Base-by-base conservation (phyloP, 2,888 invertebrate genomes). In the Harpalus rufipes region DNA sequence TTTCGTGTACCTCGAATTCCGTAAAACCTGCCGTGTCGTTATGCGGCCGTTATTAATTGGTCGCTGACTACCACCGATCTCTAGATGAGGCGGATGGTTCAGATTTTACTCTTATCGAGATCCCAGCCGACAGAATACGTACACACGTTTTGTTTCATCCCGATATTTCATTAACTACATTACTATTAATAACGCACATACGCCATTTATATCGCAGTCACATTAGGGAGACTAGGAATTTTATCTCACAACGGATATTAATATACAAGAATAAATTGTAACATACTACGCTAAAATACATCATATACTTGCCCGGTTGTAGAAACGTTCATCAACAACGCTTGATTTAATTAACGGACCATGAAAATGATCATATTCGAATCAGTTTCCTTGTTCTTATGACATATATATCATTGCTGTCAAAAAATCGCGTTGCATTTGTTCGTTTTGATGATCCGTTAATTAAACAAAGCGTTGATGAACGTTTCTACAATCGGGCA, bases 1-100 rank as follows among this genome's bases (percentile, higher is more conserved):
- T 84, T 84, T 84, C 84, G 84, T 84, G 84, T 84, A 84, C 78
- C 84, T 78, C 84, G 84, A 84, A 84, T 84, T 84, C 84, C 84
- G 78, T 84, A 84, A 84, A 83, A 65, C 84, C 84, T 25, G 84
- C 78, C 84, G 44, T 58, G 74, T 74, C 61, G 83, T 61, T 76
- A 84, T 84, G 84, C 41, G 51, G 76, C 41, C 51, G 78, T 84
- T 84, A 84, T 78, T 78, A 78, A 78, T 78, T 78, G 58, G 78
- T 4, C 58, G 56, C 72, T 44, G 78, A 78, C 78, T 78, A 78
- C 78, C 58, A 78, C 58, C 72, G 72, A 74, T 74, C 72, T 44
- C 32, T 25, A 25, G 68, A 68, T 68, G 68, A 68, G 63, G 41
- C 68, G 41, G 41, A 74, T 74, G 72, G 72, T 74, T 74, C 72